Evolutionary conservation across 2,888 invertebrate genomes (phyloP).

Genomic region (Drosophila longiperda): DNA sequence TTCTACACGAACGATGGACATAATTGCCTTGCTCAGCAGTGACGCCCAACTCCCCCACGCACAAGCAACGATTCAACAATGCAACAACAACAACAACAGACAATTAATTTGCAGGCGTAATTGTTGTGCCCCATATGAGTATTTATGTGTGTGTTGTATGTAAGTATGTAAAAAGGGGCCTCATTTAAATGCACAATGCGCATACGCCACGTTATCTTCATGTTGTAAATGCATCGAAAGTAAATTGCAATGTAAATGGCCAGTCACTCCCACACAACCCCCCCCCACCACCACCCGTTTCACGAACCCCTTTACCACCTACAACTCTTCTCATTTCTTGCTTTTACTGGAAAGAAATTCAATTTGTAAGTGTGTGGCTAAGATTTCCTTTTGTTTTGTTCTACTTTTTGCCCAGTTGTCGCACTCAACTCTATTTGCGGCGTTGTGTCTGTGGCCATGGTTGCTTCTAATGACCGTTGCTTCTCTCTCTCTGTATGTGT

Average conservation of each 20-base stretch:
- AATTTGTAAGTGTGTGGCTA: constrained; percentile 33
- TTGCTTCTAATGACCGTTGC: constrained; percentile 66
- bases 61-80: constrained; percentile 19
- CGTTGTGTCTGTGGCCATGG: constrained; percentile 14
- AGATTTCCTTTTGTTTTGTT: constrained; percentile 70
- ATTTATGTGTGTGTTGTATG: constrained; percentile 34
- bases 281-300: neutral
- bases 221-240: constrained; percentile 66
- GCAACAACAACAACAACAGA: constrained; percentile 32
- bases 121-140: constrained; percentile 79
- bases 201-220: constrained; percentile 64
- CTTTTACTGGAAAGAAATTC: constrained; percentile 27
- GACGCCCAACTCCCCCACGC: constrained; percentile 64
- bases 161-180: constrained; percentile 21
- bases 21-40: constrained; percentile 64
- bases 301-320: neutral
- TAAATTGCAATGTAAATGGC: constrained; percentile 60
- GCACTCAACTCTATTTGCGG: constrained; percentile 22
- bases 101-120: constrained; percentile 69
- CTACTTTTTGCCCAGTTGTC: constrained; percentile 62
- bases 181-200: constrained; percentile 65
- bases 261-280: constrained; percentile 19
- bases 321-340: neutral
- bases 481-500: neutral
- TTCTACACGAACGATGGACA: constrained; percentile 79